Evolutionary conservation across 2,888 invertebrate species (phyloP).

Genomic region (Serripes groenlandicus): DNA sequence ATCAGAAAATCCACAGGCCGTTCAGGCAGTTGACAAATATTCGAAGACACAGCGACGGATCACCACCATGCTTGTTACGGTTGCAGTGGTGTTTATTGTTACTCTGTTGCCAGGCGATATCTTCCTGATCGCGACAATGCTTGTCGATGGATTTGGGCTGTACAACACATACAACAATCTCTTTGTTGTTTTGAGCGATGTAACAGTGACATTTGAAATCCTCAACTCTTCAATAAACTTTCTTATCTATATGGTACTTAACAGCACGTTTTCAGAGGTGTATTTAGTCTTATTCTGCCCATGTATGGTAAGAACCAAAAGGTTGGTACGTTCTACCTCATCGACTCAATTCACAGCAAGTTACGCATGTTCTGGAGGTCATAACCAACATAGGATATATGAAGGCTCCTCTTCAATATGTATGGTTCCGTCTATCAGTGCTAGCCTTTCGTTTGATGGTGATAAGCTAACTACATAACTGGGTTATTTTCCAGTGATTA

Average conservation of each 20-base stretch:
- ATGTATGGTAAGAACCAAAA: not conserved
- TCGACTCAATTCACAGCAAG: too few relatives aligned
- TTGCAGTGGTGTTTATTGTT: conserved; percentile 51
- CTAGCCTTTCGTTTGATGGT: too few relatives aligned
- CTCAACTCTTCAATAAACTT: conserved; percentile 60
- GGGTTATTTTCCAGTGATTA: too few relatives aligned
- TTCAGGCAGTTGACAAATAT: not conserved
- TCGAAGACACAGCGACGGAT: conserved; percentile 24
- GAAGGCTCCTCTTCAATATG: too few relatives aligned
- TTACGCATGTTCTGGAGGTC: too few relatives aligned
- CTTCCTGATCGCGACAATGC: conserved; percentile 5
- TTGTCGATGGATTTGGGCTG: conserved; percentile 28
- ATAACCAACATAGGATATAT: too few relatives aligned
- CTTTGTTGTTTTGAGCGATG: conserved; percentile 35
- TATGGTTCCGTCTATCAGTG: too few relatives aligned
- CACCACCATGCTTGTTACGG: conserved; percentile 54
- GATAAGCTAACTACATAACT: too few relatives aligned
- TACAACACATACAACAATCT: conserved; percentile 40
- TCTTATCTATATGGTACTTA: conserved; percentile 53
- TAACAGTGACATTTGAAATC: conserved; percentile 40
- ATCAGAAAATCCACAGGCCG: not conserved
- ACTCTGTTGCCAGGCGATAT: conserved; percentile 39
- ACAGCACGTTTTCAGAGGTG: conserved; percentile 27
- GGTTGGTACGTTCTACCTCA: not conserved
- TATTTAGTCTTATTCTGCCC: conserved; percentile 42